These are phyloP conservation scores for Gasterosteus nipponicus DNA, from an alignment of 2,113 vertebrate genomes.

Conservation along the genomic window DNA sequence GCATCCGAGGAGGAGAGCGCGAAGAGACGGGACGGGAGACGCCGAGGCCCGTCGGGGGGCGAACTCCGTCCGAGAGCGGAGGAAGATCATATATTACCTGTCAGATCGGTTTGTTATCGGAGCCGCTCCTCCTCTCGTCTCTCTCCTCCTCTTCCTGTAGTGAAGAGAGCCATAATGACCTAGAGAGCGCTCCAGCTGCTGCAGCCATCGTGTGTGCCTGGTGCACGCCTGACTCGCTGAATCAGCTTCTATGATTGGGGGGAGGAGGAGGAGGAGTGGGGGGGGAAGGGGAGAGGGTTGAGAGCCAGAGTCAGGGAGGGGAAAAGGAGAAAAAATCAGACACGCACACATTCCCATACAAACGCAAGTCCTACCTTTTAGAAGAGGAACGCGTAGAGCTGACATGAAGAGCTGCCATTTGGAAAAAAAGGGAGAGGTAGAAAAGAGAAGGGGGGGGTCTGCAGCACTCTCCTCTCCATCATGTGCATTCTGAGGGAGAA, in stretches of 20 bases:
- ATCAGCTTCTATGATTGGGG: slow-evolving; percentile 89
- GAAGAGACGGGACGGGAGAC: slow-evolving; percentile 60
- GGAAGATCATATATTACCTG: slow-evolving; percentile 88
- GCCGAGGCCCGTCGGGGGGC: slow-evolving; percentile 77
- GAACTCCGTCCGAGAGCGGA: slow-evolving; percentile 76
- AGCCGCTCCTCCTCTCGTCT: slow-evolving; percentile 71
- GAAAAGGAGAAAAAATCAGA: slow-evolving; percentile 67
- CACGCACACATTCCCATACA: slow-evolving; percentile 67
- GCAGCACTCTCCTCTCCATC: slow-evolving; percentile 78
- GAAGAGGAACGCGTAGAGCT: slow-evolving; percentile 74
- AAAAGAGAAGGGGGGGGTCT: slow-evolving; percentile 48
- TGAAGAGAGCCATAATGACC: slow-evolving; percentile 89
- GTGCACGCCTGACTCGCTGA: slow-evolving; percentile 88
- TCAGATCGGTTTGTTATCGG: slow-evolving; percentile 84
- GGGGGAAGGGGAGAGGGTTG: slow-evolving; percentile 64
- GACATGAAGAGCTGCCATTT: slow-evolving; percentile 71
- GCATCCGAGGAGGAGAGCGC: slow-evolving; percentile 69
- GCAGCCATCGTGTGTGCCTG: slow-evolving; percentile 88
- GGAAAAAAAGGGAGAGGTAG: slow-evolving; percentile 23
- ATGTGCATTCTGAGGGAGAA: slow-evolving; percentile 75
- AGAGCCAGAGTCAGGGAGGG: slow-evolving; percentile 63
- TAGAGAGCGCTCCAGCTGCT: slow-evolving; percentile 90
- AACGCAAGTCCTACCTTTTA: slow-evolving; percentile 86
- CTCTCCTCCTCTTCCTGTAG: slow-evolving; percentile 81
- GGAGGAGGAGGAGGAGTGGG: slow-evolving; percentile 24